Evolutionary conservation across 2,888 invertebrate species (phyloP).

Genomic region (Amorpha juglandis): DNA sequence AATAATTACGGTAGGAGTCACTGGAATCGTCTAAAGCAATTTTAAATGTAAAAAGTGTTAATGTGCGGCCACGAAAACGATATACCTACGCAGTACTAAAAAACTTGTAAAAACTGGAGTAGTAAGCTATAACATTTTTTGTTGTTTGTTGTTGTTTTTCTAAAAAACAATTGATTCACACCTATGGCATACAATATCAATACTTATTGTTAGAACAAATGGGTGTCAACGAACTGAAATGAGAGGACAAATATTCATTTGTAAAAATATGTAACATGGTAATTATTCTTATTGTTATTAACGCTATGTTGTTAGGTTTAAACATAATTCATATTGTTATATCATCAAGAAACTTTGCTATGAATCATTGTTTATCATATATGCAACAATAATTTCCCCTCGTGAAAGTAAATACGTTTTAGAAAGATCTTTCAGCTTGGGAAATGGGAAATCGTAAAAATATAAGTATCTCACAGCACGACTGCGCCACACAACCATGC

Average conservation of each 20-base stretch:
- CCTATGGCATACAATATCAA: no score
- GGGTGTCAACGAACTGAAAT: no score
- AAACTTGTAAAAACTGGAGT: neutral
- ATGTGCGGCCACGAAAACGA: constrained; percentile 36
- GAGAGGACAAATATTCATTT: no score
- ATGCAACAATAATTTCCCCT: neutral
- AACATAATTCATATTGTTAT: neutral
- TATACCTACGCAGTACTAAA: neutral
- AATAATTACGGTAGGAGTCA: constrained; percentile 53
- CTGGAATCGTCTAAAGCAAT: constrained; percentile 49
- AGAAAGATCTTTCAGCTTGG: constrained; percentile 1
- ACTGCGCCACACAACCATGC: neutral
- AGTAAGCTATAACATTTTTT: neutral
- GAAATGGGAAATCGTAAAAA: constrained; percentile 18
- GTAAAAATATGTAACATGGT: no score
- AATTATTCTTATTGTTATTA: no score
- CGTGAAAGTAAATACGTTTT: constrained; percentile 6
- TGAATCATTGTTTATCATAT: no score
- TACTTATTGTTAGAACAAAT: no score
- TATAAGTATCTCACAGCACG: neutral
- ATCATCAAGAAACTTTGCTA: no score
- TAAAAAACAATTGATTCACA: no score
- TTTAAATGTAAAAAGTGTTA: constrained; percentile 49
- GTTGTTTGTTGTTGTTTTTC: no score
- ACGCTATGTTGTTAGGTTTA: neutral